Percentiles rank a stretch among this genome's conserved stretches.
Evolutionary conservation across 2,888 invertebrate genomes (phyloP).

Genomic region (Augochlorella aurata): DNA sequence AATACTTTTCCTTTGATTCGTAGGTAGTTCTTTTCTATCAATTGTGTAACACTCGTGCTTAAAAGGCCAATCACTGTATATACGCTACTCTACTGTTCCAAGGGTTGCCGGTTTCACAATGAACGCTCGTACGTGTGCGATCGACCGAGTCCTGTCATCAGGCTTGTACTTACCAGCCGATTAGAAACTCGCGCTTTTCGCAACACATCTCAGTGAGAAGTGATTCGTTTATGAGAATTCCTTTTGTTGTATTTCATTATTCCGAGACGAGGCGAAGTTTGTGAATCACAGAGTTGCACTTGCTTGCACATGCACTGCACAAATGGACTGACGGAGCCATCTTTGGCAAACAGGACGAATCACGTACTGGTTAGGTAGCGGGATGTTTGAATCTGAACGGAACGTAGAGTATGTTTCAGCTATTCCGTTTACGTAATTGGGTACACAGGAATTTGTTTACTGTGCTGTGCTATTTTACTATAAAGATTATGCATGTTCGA

Average conservation of each 20-base stretch:
- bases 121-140: background rate
- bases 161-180: background rate
- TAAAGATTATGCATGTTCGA: too few relatives aligned
- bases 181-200: too few relatives aligned
- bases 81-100: background rate
- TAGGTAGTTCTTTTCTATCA: too few relatives aligned
- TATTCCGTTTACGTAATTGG: too few relatives aligned
- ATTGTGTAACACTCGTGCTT: too few relatives aligned
- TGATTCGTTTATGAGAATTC: background rate
- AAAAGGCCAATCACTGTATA: too few relatives aligned
- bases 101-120: background rate
- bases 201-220: background rate
- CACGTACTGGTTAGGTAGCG: background rate
- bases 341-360: background rate
- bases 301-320: background rate
- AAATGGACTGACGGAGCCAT: background rate
- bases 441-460: too few relatives aligned
- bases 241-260: background rate
- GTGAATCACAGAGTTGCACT: background rate
- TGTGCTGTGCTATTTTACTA: too few relatives aligned
- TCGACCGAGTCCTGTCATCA: background rate
- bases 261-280: constrained; percentile 4
- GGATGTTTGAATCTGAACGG: background rate
- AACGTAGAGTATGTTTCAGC: background rate
- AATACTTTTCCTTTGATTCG: background rate